Base-by-base conservation (phyloP, 2,113 vertebrate species). In the Otis tarda region DNA sequence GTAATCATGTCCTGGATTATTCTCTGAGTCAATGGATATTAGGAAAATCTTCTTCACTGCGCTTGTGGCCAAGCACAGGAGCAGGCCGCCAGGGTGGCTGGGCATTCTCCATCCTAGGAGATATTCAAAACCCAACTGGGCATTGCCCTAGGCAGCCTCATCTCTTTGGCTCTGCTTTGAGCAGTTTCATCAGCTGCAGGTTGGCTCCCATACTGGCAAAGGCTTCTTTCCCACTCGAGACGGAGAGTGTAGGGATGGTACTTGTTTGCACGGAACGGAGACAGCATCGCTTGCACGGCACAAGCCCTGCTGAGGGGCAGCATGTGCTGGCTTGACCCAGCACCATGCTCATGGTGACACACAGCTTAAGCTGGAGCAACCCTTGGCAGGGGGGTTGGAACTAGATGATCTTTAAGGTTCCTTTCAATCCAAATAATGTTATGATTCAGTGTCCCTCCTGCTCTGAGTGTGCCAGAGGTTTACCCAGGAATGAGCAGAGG, bases 221-320 rank as follows among this genome's bases (percentile, higher is more conserved):
- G 43, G 4, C 39, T 85, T 67, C 64, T 74, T 74, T 75, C 52
- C 13, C 41, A 14, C 41, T 20, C 28, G 16, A 71, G 23, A 19
- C 1, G 10, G 61, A 50, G 59, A 31, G 17, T 28, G 9, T 31
- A 33, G 45, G 59, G 17, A 28, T 43, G 52, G n/a, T 19, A 17
- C 33, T 53, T 39, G 12, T 19, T 80, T 74, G 35, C 30, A n/a
- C 0, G 0, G 22, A 55, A 28, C 0, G 1, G 35, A 28, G 55
- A 19, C 3, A 1, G 21, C 24, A 35, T 30, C 3, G 0, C 3
- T 0, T 9, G 47, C 0, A 0, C 21, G 57, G 47, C 59, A n/a
- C 28, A 76, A 56, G 55, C 9, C 28, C 35, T 53, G 39, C 7
- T 49, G 50, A 9, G 21, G 28, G 21, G 7, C 43, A 71, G 53